Evolutionary conservation across 2,797 vertebrate genomes (phyloP).

Genomic region (Sphaeramia orbicularis): DNA sequence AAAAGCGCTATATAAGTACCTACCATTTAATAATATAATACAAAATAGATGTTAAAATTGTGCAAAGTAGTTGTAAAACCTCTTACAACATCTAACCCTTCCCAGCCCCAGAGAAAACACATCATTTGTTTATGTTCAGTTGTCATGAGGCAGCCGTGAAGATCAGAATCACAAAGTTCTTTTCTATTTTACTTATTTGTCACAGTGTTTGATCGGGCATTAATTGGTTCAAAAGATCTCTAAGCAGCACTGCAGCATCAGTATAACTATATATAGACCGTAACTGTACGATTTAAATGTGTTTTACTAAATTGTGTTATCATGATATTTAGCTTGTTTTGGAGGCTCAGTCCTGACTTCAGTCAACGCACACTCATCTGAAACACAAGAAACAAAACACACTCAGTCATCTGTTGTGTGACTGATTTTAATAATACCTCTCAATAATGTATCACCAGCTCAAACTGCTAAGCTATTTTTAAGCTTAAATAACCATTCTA

Average conservation of each 20-base stretch:
- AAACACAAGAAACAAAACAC: background rate
- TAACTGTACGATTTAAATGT: constrained; percentile 1
- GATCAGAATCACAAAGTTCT: no score
- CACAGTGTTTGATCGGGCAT: no score
- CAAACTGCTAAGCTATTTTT: background rate
- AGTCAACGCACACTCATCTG: background rate
- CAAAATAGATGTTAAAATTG: no score
- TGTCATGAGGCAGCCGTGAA: no score
- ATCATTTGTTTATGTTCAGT: no score
- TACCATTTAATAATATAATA: no score
- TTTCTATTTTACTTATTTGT: no score
- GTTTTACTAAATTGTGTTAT: background rate
- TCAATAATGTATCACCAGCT: background rate
- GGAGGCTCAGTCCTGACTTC: background rate
- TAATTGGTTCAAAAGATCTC: constrained; percentile 12
- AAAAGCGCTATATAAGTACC: no score
- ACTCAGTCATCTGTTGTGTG: background rate
- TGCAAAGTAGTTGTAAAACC: no score
- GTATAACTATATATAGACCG: background rate
- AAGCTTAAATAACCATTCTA: constrained; percentile 7
- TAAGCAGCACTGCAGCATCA: no score
- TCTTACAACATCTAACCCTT: no score
- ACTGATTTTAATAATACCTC: background rate
- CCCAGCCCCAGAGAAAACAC: no score
- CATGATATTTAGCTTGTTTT: background rate